These are phyloP conservation scores for Pristionchus entomophagus DNA, from an alignment of 2,888 invertebrate genomes.

Conservation along the genomic window DNA sequence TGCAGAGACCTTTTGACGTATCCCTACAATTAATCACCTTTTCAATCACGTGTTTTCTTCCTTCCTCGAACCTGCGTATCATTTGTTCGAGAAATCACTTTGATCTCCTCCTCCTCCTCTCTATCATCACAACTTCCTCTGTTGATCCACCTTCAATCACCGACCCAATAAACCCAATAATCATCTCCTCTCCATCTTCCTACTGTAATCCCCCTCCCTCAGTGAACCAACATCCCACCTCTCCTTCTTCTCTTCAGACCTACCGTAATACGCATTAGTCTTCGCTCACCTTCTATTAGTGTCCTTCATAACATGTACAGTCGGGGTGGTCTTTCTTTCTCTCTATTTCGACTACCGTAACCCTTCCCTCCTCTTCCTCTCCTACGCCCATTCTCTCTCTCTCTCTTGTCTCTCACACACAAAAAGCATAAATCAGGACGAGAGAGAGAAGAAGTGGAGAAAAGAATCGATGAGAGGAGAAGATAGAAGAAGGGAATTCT, in stretches of 20 bases:
- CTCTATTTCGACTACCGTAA: constrained; percentile 29
- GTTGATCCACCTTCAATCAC: background rate
- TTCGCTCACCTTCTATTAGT: constrained; percentile 14
- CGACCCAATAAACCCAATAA: constrained; percentile 10
- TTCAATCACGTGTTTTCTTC: background rate
- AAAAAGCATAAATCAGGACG: constrained; percentile 34
- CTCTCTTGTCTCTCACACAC: background rate
- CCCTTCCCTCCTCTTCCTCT: background rate
- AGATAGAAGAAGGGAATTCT: constrained; percentile 34
- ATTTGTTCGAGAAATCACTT: background rate
- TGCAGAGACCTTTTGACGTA: too few relatives aligned
- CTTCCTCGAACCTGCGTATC: background rate
- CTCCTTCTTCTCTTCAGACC: constrained; percentile 4
- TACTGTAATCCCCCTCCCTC: constrained; percentile 16
- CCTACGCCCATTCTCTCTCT: too few relatives aligned
- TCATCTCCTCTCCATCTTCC: constrained; percentile 24
- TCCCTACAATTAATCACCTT: background rate
- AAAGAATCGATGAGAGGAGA: constrained; percentile 41
- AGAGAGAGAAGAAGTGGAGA: constrained; percentile 8
- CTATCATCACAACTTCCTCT: constrained; percentile 33
- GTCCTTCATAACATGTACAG: background rate
- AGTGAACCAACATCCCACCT: background rate
- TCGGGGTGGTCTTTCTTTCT: constrained; percentile 18
- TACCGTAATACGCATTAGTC: background rate
- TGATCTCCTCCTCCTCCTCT: background rate